Evolutionary conservation across 2,888 invertebrate genomes (phyloP).

Genomic region (Mantis religiosa): DNA sequence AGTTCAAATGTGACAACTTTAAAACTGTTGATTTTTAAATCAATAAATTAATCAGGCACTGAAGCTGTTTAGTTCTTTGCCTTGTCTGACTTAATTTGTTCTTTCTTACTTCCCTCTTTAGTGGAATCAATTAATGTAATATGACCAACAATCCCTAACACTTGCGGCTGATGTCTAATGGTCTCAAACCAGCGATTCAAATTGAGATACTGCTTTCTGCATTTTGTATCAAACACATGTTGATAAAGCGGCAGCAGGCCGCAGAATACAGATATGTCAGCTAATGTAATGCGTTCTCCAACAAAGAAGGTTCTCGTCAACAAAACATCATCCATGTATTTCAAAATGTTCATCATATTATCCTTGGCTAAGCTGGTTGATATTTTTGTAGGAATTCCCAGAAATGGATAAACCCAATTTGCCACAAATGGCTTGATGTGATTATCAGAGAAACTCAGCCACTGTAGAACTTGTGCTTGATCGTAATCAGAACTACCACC

Average conservation of each 20-base stretch:
- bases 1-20: too few species aligned
- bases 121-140: background rate
- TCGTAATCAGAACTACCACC: conserved; percentile 36
- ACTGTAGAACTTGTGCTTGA: conserved; percentile 44
- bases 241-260: conserved; percentile 42
- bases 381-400: conserved; percentile 24
- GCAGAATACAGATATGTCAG: conserved; percentile 42
- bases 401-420: conserved; percentile 36
- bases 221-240: conserved; percentile 36
- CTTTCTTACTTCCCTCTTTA: background rate
- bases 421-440: conserved; percentile 41
- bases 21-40: background rate
- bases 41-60: background rate
- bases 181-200: conserved; percentile 46
- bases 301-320: conserved; percentile 44
- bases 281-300: conserved; percentile 44
- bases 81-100: background rate
- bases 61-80: background rate
- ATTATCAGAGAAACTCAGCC: conserved; percentile 44
- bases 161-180: conserved; percentile 42
- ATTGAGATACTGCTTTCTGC: conserved; percentile 39
- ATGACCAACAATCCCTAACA: conserved; percentile 36
- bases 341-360: conserved; percentile 37
- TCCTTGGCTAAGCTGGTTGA: conserved; percentile 35
- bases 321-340: conserved; percentile 39